Evolutionary conservation across 1,140 invertebrate genomes (phyloP).

Genomic region (Epicauta chinensis): DNA sequence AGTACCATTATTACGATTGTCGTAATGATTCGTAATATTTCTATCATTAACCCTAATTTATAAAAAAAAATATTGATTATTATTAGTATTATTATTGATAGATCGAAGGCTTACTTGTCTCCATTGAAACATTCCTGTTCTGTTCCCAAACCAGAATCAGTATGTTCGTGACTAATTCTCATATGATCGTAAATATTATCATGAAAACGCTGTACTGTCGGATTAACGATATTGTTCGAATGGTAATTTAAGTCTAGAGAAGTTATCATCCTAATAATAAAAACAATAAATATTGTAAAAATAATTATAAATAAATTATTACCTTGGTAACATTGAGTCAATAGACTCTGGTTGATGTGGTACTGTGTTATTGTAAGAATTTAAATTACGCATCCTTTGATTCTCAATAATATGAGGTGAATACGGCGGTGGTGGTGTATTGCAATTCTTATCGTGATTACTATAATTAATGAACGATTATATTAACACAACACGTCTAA

Average conservation of each 20-base stretch:
- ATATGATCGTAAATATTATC: slow-evolving; percentile 36
- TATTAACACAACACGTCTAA: too few relatives aligned
- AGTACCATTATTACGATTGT: too few relatives aligned
- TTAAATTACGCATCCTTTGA: slow-evolving; percentile 13
- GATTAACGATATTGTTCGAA: slow-evolving; percentile 3
- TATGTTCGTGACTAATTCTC: slow-evolving; percentile 58
- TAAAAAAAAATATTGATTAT: too few relatives aligned
- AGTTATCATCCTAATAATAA: background rate
- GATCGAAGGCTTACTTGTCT: background rate
- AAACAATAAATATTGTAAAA: background rate
- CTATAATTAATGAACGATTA: slow-evolving; percentile 17
- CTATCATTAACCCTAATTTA: too few relatives aligned
- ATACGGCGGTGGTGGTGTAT: slow-evolving; percentile 31
- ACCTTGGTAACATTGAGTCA: slow-evolving; percentile 15
- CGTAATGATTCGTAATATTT: too few relatives aligned
- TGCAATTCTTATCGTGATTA: slow-evolving; percentile 18
- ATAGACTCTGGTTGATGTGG: background rate
- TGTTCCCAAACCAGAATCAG: slow-evolving; percentile 59
- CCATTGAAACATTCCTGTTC: slow-evolving; percentile 51
- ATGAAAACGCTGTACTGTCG: slow-evolving; percentile 1
- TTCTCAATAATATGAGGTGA: slow-evolving; percentile 24
- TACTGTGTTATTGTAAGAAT: background rate
- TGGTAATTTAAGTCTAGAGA: slow-evolving; percentile 3
- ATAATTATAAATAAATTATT: slow-evolving; percentile 8
- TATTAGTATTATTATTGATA: too few relatives aligned